These are phyloP conservation scores for Scalopus aquaticus DNA, from an alignment of 2,113 vertebrate genomes.

Conservation along the genomic window DNA sequence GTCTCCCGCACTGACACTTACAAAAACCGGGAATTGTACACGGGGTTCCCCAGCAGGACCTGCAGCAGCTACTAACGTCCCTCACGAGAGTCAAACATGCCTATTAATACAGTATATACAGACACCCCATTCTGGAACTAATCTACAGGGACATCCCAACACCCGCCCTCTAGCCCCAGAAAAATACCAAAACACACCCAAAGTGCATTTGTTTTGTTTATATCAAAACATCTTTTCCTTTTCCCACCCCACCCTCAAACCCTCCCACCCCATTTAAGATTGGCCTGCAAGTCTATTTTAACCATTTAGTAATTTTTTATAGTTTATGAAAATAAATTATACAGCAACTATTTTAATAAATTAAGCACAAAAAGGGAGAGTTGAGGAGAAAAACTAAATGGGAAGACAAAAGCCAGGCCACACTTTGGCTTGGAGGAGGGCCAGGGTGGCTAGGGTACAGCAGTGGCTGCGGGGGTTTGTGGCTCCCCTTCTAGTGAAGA, in stretches of 20 bases:
- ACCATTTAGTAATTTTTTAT: slow-evolving; percentile 84
- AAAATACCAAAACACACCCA: slow-evolving; percentile 84
- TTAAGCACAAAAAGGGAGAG: slow-evolving; percentile 80
- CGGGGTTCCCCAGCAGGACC: slow-evolving; percentile 78
- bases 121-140: slow-evolving; percentile 74
- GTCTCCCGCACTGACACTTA: slow-evolving; percentile 79
- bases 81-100: slow-evolving; percentile 82
- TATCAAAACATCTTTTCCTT: slow-evolving; percentile 82
- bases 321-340: slow-evolving; percentile 88
- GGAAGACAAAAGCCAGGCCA: slow-evolving; percentile 77
- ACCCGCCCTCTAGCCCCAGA: slow-evolving; percentile 68
- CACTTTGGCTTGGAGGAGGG: slow-evolving; percentile 71
- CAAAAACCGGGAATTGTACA: slow-evolving; percentile 73
- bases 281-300: slow-evolving; percentile 85
- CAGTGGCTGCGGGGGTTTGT: not conserved
- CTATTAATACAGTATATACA: slow-evolving; percentile 84
- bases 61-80: slow-evolving; percentile 81
- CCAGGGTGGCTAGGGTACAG: not conserved
- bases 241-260: slow-evolving; percentile 63
- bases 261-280: slow-evolving; percentile 77
- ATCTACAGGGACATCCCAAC: slow-evolving; percentile 77
- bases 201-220: slow-evolving; percentile 83
- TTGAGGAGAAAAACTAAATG: slow-evolving; percentile 59
- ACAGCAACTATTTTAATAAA: slow-evolving; percentile 87
- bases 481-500: slow-evolving; percentile 19